Evolutionary conservation across 30 jellyfish, hydroid and myxozoan species (phyloP), one percentile per base, ranked within the genome.

Genomic region (Aurelia aurita): DNA sequence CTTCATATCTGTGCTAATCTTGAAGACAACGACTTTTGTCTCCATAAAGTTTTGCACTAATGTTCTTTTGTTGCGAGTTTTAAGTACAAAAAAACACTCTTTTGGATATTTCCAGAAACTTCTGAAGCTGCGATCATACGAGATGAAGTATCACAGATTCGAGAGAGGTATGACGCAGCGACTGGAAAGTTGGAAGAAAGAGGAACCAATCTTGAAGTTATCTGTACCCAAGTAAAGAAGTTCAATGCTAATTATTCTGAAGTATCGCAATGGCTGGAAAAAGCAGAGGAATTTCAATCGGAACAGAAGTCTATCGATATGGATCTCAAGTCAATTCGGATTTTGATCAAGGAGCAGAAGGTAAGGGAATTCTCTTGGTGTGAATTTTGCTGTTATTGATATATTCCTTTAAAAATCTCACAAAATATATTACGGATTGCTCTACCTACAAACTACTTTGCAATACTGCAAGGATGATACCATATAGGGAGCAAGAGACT

Each of bases 241-340:
- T 88, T 82, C 89, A 97, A 94, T 39, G 88, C 49, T 21, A 73
- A 80, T 25, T 84, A 94, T 47, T 35, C 43, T n/a, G 99, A 88
- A n/a, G 71, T 94, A 6, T 58, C 89, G 21, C 91, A 86, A 18
- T 94, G 99, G 99, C 88, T 94, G 19, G 99, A 94, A 28, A 76
- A 91, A 58, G 97, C 97, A 18, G 97, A 94, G 70, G 73, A 67
- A 6, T 72, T 86, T 72, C 96, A 85, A 59, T 29, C 61, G 49
- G 80, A 74, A 34, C 92, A 92, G 90, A 62, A 69, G 27, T 44
- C 74, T 11, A 64, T 86, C 5, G 96, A 89, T 12, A 75, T 59
- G 72, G 68, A 63, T 63, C 80, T 91, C 31, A 62, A 73, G 32
- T 55, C 72, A 10, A 76, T 91, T 51, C 55, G 94, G 27, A 20